Evolutionary conservation across 2,797 vertebrate genomes (phyloP).

Genomic region (Chanos chanos): DNA sequence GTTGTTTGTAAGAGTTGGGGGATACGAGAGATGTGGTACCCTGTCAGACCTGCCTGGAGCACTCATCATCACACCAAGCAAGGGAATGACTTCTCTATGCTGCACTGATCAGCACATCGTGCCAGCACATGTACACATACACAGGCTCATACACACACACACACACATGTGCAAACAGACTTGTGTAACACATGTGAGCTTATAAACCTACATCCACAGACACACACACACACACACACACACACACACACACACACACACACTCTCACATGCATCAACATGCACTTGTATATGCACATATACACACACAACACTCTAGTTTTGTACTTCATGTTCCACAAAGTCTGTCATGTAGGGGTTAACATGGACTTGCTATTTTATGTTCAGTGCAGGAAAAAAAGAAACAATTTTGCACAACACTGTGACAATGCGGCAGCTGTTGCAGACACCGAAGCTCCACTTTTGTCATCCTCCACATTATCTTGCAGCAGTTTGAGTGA

Average conservation of each 20-base stretch:
- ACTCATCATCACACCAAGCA: neutral
- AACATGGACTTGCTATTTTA: neutral
- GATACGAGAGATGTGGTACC: neutral
- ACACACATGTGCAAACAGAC: neutral
- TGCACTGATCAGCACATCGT: no score
- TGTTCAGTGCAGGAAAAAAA: neutral
- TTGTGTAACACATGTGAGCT: neutral
- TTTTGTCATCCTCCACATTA: neutral
- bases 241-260: neutral
- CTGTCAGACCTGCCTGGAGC: neutral
- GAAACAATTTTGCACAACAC: neutral
- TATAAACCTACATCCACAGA: neutral
- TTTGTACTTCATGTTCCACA: no score
- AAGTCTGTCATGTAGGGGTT: neutral
- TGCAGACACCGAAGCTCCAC: neutral
- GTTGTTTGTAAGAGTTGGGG: neutral
- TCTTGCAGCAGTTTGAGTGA: neutral
- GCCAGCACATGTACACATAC: neutral
- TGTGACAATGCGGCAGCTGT: neutral
- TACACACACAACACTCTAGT: neutral
- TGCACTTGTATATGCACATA: neutral
- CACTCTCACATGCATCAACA: neutral
- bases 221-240: neutral
- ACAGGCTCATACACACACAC: constrained; percentile 1
- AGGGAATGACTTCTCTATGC: no score